Evolutionary conservation across 2,113 vertebrate species (phyloP).

Genomic region (Eubucco bourcierii): DNA sequence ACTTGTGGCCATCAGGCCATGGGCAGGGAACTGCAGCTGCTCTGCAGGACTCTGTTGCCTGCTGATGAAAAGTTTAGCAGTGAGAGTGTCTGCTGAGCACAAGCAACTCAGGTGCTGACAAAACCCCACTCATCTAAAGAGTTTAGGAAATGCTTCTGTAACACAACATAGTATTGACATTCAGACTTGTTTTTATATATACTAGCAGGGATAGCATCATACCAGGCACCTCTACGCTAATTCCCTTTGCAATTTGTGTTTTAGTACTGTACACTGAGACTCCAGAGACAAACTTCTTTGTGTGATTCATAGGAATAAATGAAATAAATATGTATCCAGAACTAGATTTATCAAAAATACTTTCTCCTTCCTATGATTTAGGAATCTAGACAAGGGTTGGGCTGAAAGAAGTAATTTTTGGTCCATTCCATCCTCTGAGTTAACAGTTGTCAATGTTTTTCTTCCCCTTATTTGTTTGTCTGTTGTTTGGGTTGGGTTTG

Average conservation of each 20-base stretch:
- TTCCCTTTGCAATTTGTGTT: conserved; percentile 15
- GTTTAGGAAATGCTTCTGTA: conserved; percentile 11
- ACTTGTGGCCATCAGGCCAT: neutral
- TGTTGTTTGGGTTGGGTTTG: too few species aligned
- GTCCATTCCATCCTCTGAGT: conserved; percentile 37
- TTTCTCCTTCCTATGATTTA: conserved; percentile 57
- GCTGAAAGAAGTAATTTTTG: conserved; percentile 52
- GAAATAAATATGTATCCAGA: conserved; percentile 54
- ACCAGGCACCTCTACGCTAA: conserved; percentile 31
- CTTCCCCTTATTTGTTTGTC: conserved; percentile 7
- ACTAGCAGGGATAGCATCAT: neutral
- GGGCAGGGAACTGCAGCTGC: neutral
- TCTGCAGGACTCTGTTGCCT: neutral
- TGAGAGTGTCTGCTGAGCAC: neutral
- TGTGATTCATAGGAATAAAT: conserved; percentile 38
- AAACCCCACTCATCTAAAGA: neutral
- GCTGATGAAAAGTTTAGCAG: neutral
- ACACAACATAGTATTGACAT: conserved; percentile 39
- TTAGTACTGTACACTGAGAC: conserved; percentile 50
- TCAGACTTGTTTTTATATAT: conserved; percentile 4
- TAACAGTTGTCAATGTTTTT: conserved; percentile 16
- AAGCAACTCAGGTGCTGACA: neutral
- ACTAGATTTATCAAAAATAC: conserved; percentile 61
- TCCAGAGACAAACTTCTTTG: conserved; percentile 53
- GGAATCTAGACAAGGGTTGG: conserved; percentile 41